Base-by-base conservation (phyloP, 2,888 invertebrate species). In the Drosophila conformis region DNA sequence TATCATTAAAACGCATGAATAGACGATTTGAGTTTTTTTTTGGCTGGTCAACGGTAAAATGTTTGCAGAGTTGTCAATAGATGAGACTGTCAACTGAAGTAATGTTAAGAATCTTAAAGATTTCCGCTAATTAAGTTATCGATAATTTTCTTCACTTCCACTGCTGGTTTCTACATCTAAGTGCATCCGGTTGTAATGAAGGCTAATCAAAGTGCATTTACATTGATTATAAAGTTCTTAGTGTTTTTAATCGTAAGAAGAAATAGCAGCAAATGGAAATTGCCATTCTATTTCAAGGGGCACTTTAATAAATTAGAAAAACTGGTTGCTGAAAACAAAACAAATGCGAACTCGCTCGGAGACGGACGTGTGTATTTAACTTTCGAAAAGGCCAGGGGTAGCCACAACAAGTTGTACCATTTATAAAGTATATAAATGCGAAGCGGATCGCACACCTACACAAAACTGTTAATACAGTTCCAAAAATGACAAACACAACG, bases 321-420 rank as follows among this genome's bases (percentile, higher is more conserved):
- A 83, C 81, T 73, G 68, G 78, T 83, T 69, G 62, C 49, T 54
- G 36, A 40, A 54, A 62, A 54, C 54, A 67, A 69, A 66, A 51
- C 63, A 65, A 64, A 69, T 10, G 61, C 52, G 64, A 53, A 38
- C 27, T 31, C 29, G 53, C 62, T 68, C 56, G 27, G 31, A 3
- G 58, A 46, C 61, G 54, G 40, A 73, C 52, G 38, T 52, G 49
- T 57, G 60, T 40, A 53, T 65, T 62, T 40, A 76, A 80, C 86
- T 83, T 83, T 86, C 77, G 76, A 80, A 87, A 84, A 78, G 78
- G 83, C 85, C 86, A 88, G 82, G 69, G 87, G 87, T 87, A 62
- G 65, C 57, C 57, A 72, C 65, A 69, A 78, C 76, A 68, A 72
- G 72, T 71, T 53, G 57, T 67, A 65, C 59, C 64, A 78, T 60